These are phyloP conservation scores for Varanus komodoensis DNA, from an alignment of 2,113 vertebrate species.

Conservation along the genomic window DNA sequence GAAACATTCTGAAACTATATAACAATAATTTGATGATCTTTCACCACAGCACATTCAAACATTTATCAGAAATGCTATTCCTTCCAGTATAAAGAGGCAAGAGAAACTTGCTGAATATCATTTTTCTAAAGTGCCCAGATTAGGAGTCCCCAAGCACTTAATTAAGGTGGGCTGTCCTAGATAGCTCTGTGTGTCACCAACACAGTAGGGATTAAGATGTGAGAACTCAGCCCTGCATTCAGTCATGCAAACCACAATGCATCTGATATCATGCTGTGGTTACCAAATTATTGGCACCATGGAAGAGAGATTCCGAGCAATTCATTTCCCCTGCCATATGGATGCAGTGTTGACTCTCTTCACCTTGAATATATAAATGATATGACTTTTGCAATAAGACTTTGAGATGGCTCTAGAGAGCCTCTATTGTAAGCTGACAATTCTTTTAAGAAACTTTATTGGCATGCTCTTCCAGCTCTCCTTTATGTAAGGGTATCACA, in stretches of 20 bases:
- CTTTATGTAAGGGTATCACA: not conserved
- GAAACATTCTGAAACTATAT: not conserved
- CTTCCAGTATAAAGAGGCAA: not conserved
- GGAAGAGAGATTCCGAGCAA: constrained; percentile 41
- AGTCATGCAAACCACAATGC: not conserved
- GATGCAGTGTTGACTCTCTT: constrained; percentile 45
- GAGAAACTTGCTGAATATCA: not conserved
- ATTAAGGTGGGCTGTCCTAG: not conserved
- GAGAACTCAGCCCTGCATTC: not conserved
- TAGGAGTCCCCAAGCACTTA: accelerated
- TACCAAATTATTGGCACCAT: constrained; percentile 56
- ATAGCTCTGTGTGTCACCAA: not conserved
- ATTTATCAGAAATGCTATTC: constrained; percentile 15
- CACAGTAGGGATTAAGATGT: not conserved
- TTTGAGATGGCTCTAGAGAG: constrained; percentile 59
- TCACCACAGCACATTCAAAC: not conserved
- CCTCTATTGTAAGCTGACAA: constrained; percentile 44
- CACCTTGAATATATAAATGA: constrained; percentile 66
- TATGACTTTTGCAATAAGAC: constrained; percentile 58
- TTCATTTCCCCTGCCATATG: constrained; percentile 70
- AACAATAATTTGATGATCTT: constrained; percentile 51
- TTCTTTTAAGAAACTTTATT: constrained; percentile 46
- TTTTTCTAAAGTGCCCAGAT: accelerated
- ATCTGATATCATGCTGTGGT: constrained; percentile 49
- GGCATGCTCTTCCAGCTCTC: constrained; percentile 6